Evolutionary conservation across 2,888 invertebrate genomes (phyloP).

Genomic region (Chrysomela aeneicollis): DNA sequence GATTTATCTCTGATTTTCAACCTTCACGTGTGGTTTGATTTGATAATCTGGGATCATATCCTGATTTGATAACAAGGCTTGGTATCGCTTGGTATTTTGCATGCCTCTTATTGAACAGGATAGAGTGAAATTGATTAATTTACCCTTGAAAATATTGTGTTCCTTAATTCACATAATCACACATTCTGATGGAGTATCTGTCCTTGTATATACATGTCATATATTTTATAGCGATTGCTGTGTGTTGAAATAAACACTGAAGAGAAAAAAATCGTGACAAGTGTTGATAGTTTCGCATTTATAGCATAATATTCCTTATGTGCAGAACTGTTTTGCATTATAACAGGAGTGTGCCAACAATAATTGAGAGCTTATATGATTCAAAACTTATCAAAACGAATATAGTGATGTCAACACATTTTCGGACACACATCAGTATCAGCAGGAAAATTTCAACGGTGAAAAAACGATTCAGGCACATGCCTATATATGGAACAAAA

Average conservation of each 20-base stretch:
- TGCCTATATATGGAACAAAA: slow-evolving; percentile 21
- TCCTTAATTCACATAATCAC: not conserved
- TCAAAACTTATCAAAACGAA: too few species aligned
- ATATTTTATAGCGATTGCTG: slow-evolving; percentile 6
- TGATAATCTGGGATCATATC: not conserved
- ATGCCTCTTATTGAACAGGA: not conserved
- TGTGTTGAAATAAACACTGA: slow-evolving; percentile 10
- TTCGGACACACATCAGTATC: not conserved
- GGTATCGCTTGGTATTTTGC: not conserved
- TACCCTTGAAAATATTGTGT: not conserved
- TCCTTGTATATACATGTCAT: not conserved
- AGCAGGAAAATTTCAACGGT: not conserved
- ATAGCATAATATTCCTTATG: slow-evolving; percentile 27
- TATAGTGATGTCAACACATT: too few species aligned
- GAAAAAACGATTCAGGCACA: not conserved
- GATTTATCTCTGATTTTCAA: not conserved
- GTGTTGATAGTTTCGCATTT: slow-evolving; percentile 26
- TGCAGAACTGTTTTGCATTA: slow-evolving; percentile 14
- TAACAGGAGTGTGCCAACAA: slow-evolving; percentile 28
- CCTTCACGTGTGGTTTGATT: not conserved
- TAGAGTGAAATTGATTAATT: not conserved
- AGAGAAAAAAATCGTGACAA: slow-evolving; percentile 20
- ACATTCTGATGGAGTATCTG: slow-evolving; percentile 6
- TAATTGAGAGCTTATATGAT: slow-evolving; percentile 28
- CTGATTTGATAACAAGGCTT: not conserved